phyloP scores from a whole-genome alignment of 2,888 invertebrate genomes.

The Hololepta plana region DNA sequence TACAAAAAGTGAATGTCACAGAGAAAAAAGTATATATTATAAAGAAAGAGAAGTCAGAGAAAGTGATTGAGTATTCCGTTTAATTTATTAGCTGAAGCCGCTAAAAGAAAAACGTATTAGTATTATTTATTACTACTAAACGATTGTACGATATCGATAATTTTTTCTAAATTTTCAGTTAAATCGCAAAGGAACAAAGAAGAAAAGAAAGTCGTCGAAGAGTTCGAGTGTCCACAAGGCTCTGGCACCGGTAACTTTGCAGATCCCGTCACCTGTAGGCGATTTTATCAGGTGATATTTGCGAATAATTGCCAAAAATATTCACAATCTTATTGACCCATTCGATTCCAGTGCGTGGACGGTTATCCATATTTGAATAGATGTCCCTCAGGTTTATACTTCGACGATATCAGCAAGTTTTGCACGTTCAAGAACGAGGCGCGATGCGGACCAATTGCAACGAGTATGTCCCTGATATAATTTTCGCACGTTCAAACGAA shows the following conservation, averaged over 20 bases:
- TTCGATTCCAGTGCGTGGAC: conserved; percentile 60
- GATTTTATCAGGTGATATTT: conserved; percentile 66
- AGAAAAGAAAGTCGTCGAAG: conserved; percentile 39
- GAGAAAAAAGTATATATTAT: no score
- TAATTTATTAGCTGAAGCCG: conserved; percentile 9
- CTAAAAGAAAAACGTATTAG: no score
- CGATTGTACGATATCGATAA: no score
- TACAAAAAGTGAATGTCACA: no score
- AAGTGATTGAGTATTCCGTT: no score
- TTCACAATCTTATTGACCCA: conserved; percentile 2
- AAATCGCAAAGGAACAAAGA: no score
- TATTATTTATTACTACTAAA: no score
- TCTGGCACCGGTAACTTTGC: conserved; percentile 78
- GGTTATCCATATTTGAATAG: conserved; percentile 73
- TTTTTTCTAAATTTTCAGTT: no score
- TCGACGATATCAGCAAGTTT: conserved; percentile 77
- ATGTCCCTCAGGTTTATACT: conserved; percentile 78
- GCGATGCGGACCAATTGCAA: conserved; percentile 72
- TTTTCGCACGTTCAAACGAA: no score
- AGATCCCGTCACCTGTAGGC: conserved; percentile 70
- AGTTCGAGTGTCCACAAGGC: conserved; percentile 65
- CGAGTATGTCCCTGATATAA: conserved; percentile 44
- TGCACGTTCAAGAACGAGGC: conserved; percentile 84
- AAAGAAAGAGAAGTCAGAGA: no score
- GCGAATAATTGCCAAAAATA: not conserved